A percentile compares a stretch with the other conserved stretches of the same genome.
Conservation (phyloP, 2,797 vertebrate genomes). For the Aselliscus stoliczkanus region DNA sequence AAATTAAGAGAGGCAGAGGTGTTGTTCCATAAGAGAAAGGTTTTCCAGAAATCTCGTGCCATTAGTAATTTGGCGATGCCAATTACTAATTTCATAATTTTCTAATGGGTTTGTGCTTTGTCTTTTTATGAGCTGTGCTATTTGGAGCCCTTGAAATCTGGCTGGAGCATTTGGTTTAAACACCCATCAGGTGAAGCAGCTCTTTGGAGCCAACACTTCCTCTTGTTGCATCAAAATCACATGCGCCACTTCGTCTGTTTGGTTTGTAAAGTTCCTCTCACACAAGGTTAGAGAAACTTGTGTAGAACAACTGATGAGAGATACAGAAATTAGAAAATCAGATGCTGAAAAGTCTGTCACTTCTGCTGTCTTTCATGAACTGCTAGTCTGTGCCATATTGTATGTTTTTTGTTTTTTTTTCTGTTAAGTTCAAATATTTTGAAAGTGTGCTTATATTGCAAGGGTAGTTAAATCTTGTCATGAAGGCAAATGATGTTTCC, state of each 20-base stretch:
- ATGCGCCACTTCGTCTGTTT: background rate
- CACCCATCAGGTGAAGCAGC: background rate
- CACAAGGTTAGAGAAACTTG: background rate
- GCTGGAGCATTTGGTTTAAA: background rate
- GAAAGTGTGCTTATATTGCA: background rate
- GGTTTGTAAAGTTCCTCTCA: constrained; percentile 12
- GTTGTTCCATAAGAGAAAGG: background rate
- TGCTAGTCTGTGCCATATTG: background rate
- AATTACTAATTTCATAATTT: background rate
- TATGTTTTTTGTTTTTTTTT: background rate
- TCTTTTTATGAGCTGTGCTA: background rate
- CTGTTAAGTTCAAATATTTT: constrained; percentile 13
- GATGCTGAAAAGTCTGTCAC: background rate
- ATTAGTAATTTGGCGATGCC: constrained; percentile 27
- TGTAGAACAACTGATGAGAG: background rate
- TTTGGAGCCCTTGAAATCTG: background rate
- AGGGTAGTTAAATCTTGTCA: background rate
- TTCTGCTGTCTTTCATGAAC: background rate
- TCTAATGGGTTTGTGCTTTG: background rate
- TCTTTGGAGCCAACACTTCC: background rate
- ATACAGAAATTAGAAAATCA: background rate
- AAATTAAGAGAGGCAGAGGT: background rate
- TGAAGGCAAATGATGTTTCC: constrained; percentile 4
- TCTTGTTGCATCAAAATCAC: background rate
- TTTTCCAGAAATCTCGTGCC: constrained; percentile 38